Percentiles rank a stretch among this genome's conserved stretches.
phyloP scores from a whole-genome alignment of 2,113 vertebrate genomes.

The Sitta europaea region DNA sequence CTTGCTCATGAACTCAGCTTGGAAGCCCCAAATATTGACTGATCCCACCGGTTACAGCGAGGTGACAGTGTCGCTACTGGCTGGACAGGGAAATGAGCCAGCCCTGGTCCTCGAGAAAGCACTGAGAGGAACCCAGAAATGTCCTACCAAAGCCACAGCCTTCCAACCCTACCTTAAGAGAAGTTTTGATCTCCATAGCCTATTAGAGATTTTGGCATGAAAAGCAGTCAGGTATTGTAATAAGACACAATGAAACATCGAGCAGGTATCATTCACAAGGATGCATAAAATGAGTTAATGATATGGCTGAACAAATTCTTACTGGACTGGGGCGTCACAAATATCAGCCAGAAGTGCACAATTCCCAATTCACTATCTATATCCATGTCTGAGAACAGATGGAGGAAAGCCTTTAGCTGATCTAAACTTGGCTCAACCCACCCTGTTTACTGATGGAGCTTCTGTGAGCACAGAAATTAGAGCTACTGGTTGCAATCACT shows the following conservation, averaged over 20 bases:
- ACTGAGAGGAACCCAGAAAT: background rate
- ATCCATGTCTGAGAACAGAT: slow-evolving; percentile 32
- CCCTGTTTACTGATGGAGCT: slow-evolving; percentile 26
- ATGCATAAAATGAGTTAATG: background rate
- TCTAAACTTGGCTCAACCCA: slow-evolving; percentile 51
- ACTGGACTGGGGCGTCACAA: background rate
- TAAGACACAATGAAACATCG: background rate
- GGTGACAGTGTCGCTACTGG: background rate
- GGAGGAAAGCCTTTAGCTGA: slow-evolving; percentile 46
- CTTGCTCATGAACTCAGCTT: background rate
- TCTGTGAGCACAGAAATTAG: background rate
- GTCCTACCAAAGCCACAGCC: background rate
- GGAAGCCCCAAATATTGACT: background rate
- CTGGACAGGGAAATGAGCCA: background rate
- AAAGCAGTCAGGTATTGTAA: background rate
- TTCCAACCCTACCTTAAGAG: background rate
- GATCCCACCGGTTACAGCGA: background rate
- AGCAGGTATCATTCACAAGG: background rate
- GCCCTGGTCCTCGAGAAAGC: background rate
- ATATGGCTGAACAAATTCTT: background rate
- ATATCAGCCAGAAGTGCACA: slow-evolving; percentile 32
- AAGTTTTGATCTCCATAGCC: background rate
- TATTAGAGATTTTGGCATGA: background rate
- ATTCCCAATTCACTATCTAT: slow-evolving; percentile 18
- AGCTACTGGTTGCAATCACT: background rate